Evolutionary conservation across 2,888 invertebrate genomes (phyloP).

Genomic region (Meiosimyza platycephala): DNA sequence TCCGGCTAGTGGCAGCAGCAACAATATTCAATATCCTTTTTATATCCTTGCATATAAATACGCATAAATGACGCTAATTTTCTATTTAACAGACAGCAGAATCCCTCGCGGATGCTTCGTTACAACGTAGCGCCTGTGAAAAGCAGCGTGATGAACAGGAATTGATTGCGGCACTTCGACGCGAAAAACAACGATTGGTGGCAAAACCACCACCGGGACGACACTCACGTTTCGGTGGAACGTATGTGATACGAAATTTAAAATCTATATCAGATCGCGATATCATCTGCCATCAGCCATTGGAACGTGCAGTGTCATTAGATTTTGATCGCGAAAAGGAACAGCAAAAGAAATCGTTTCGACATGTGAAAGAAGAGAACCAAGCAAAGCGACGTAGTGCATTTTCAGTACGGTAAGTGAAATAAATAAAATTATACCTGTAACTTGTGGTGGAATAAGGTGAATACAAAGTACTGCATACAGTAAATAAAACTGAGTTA

Average conservation of each 20-base stretch:
- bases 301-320: slow-evolving; percentile 80
- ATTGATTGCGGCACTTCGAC: slow-evolving; percentile 77
- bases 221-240: slow-evolving; percentile 94
- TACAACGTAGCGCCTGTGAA: slow-evolving; percentile 82
- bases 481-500: no score
- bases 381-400: slow-evolving; percentile 83
- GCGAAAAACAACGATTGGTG: slow-evolving; percentile 71
- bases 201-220: slow-evolving; percentile 67
- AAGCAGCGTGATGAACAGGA: slow-evolving; percentile 88
- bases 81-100: slow-evolving; percentile 71
- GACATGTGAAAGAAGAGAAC: slow-evolving; percentile 74
- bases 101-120: slow-evolving; percentile 79
- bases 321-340: slow-evolving; percentile 83
- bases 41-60: slow-evolving; percentile 12
- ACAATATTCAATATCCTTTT: neutral
- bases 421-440: no score
- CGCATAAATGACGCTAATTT: slow-evolving; percentile 43
- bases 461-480: no score
- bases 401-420: slow-evolving; percentile 78
- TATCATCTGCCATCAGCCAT: slow-evolving; percentile 87
- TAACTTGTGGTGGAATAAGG: no score
- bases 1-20: neutral
- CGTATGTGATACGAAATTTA: slow-evolving; percentile 91
- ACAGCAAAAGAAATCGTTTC: slow-evolving; percentile 81
- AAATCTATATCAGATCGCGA: slow-evolving; percentile 93